These are phyloP conservation scores for Trichonephila inaurata DNA, from an alignment of 1,140 invertebrate genomes.

Conservation along the genomic window DNA sequence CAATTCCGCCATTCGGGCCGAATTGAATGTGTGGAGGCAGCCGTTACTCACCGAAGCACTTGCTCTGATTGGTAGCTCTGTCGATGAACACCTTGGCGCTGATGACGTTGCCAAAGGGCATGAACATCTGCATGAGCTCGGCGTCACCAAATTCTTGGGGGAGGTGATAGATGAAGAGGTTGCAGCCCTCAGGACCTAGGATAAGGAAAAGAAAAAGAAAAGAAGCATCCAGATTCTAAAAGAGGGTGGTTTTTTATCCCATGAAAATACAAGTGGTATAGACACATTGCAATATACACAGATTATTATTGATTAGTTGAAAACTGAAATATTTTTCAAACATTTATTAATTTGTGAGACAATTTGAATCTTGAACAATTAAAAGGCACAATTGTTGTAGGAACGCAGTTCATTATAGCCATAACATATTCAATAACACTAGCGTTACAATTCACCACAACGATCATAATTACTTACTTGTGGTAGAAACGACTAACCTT, in stretches of 20 bases:
- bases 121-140: slow-evolving; percentile 99
- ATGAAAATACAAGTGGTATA: too few species aligned
- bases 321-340: too few species aligned
- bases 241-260: background rate
- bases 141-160: slow-evolving; percentile 99
- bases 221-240: background rate
- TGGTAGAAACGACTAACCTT: too few species aligned
- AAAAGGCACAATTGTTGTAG: too few species aligned
- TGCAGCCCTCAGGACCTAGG: slow-evolving; percentile 97
- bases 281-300: too few species aligned
- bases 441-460: too few species aligned
- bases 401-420: too few species aligned
- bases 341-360: too few species aligned
- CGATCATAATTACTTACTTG: too few species aligned
- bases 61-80: slow-evolving; percentile 99
- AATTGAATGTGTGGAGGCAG: background rate
- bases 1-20: background rate
- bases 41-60: slow-evolving; percentile 94
- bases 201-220: background rate
- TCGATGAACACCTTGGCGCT: slow-evolving; percentile 99
- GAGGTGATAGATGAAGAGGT: slow-evolving; percentile 99
- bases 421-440: too few species aligned
- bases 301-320: too few species aligned
- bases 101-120: slow-evolving; percentile 99
- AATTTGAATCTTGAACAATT: too few species aligned